Conservation (phyloP, 2,888 invertebrate species). For the Leptinotarsa rubiginosa region DNA sequence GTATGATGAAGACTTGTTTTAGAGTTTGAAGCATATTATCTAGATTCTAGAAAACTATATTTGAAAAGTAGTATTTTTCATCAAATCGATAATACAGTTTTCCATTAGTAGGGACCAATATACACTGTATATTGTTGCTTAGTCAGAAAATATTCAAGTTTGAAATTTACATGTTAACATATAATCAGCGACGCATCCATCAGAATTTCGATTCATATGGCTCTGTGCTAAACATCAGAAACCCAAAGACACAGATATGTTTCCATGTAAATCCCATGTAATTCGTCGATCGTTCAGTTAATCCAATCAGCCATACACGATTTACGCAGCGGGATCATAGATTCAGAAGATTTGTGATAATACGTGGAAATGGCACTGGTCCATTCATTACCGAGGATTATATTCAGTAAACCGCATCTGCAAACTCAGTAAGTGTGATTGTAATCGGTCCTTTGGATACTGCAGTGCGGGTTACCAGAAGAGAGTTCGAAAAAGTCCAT, state of each 20-base stretch:
- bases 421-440: not conserved
- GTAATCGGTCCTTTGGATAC: not conserved
- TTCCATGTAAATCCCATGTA: conserved; percentile 2
- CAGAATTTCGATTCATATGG: too few relatives aligned
- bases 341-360: conserved; percentile 12
- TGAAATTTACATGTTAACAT: too few relatives aligned
- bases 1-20: too few relatives aligned
- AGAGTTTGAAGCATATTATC: too few relatives aligned
- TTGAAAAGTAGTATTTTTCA: too few relatives aligned
- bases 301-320: conserved; percentile 10
- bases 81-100: too few relatives aligned
- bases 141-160: too few relatives aligned
- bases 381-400: conserved; percentile 15
- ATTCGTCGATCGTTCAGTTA: conserved; percentile 8
- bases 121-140: too few relatives aligned
- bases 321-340: conserved; percentile 1
- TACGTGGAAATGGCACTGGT: conserved; percentile 5
- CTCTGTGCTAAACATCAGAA: not conserved
- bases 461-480: not conserved
- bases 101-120: too few relatives aligned
- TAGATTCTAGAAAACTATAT: too few relatives aligned
- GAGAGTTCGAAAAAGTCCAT: too few relatives aligned
- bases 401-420: conserved; percentile 8
- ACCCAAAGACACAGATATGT: conserved; percentile 9
- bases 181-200: too few relatives aligned